A percentile compares a stretch with the other conserved stretches of the same genome.
Evolutionary conservation across 1,140 invertebrate genomes (phyloP).

Genomic region (Drosophila kikkawai): DNA sequence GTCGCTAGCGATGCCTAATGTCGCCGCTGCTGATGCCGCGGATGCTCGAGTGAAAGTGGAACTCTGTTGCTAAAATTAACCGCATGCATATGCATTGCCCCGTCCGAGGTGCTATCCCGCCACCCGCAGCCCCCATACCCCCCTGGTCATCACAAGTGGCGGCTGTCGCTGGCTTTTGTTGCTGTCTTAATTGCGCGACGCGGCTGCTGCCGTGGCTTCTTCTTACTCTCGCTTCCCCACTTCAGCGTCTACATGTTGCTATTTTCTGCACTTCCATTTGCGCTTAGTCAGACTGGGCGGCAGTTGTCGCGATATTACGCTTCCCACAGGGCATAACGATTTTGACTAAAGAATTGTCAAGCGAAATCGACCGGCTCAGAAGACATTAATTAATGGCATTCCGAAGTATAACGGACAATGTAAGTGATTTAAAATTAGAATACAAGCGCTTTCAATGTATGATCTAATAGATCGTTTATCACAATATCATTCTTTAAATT

Average conservation of each 20-base stretch:
- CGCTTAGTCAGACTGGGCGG: slow-evolving; percentile 79
- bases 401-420: background rate
- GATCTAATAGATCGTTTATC: background rate
- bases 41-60: slow-evolving; percentile 71
- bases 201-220: slow-evolving; percentile 38
- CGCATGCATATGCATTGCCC: slow-evolving; percentile 58
- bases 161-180: slow-evolving; percentile 64
- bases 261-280: slow-evolving; percentile 75
- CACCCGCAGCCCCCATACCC: slow-evolving; percentile 1
- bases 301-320: slow-evolving; percentile 38
- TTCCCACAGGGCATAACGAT: slow-evolving; percentile 8
- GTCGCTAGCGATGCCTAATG: slow-evolving; percentile 13
- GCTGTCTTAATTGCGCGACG: slow-evolving; percentile 70
- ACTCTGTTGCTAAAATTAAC: slow-evolving; percentile 80
- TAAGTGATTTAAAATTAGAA: background rate
- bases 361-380: background rate
- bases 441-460: background rate
- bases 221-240: slow-evolving; percentile 3
- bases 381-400: background rate
- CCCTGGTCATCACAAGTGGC: slow-evolving; percentile 11
- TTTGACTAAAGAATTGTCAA: slow-evolving; percentile 37
- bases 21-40: background rate
- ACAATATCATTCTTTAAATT: no score
- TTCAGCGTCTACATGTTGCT: slow-evolving; percentile 69
- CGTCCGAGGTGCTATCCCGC: slow-evolving; percentile 7